Conservation (phyloP, 2,113 vertebrate species). For the Callionymus lyra region DNA sequence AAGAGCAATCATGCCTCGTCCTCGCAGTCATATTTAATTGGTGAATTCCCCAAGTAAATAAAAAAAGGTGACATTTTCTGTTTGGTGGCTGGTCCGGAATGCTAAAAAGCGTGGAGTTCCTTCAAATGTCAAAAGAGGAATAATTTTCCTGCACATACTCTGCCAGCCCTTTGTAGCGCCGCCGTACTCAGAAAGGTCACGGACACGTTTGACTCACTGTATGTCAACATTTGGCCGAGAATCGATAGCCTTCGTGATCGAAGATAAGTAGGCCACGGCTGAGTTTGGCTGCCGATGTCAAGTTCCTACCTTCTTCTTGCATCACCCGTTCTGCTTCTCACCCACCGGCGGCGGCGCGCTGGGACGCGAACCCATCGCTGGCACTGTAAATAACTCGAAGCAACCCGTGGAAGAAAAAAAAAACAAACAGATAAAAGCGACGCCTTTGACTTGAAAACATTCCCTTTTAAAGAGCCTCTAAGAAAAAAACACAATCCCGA, state of each 20-base stretch:
- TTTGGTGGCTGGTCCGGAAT: slow-evolving; percentile 56
- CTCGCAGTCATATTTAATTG: slow-evolving; percentile 69
- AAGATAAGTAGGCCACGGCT: slow-evolving; percentile 55
- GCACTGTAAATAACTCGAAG: slow-evolving; percentile 63
- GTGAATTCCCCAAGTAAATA: slow-evolving; percentile 69
- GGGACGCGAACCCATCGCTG: slow-evolving; percentile 27
- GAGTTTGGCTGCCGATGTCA: slow-evolving; percentile 35
- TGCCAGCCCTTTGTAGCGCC: slow-evolving; percentile 43
- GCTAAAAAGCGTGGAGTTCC: slow-evolving; percentile 52
- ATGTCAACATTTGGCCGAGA: slow-evolving; percentile 63
- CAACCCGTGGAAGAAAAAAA: too few relatives aligned
- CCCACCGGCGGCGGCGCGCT: slow-evolving; percentile 11
- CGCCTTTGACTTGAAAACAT: slow-evolving; percentile 63
- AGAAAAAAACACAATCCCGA: slow-evolving; percentile 57
- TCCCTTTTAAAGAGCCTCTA: slow-evolving; percentile 59
- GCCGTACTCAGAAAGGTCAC: slow-evolving; percentile 60
- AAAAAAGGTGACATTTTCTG: slow-evolving; percentile 70
- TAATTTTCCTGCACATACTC: slow-evolving; percentile 55
- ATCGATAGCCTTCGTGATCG: slow-evolving; percentile 61
- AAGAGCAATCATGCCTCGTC: slow-evolving; percentile 44
- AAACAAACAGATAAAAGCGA: slow-evolving; percentile 65
- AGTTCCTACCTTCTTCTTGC: slow-evolving; percentile 44
- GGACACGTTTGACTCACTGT: slow-evolving; percentile 59
- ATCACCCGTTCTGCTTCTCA: slow-evolving; percentile 43
- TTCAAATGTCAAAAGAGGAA: slow-evolving; percentile 71